These are phyloP conservation scores for Smutsia gigantea DNA, from an alignment of 2,797 vertebrate genomes.

Conservation along the genomic window DNA sequence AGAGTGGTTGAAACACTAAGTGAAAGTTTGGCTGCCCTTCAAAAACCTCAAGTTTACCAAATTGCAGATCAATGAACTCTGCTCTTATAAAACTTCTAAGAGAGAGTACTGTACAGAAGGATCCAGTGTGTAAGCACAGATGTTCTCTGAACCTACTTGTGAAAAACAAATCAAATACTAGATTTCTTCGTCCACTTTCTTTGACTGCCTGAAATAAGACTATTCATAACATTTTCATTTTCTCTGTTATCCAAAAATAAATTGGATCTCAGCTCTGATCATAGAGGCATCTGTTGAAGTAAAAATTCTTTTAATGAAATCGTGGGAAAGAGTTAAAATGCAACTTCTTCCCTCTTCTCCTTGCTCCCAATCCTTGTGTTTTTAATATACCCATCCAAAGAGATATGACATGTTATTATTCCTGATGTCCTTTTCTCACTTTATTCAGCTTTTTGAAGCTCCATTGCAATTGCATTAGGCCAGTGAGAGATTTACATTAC, in stretches of 20 bases:
- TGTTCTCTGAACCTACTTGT: conserved; percentile 69
- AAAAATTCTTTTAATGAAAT: conserved; percentile 54
- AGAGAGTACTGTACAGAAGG: conserved; percentile 3
- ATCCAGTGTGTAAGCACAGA: conserved; percentile 54
- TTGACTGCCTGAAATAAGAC: conserved; percentile 76
- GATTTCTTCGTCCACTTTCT: conserved; percentile 72
- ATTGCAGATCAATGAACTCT: conserved; percentile 75
- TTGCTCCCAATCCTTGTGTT: conserved; percentile 9
- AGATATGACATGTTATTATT: conserved; percentile 31
- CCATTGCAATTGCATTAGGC: not conserved
- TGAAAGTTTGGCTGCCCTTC: conserved; percentile 82
- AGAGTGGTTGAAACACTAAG: conserved; percentile 73
- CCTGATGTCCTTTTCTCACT: conserved; percentile 29
- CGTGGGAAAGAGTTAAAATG: conserved; percentile 66
- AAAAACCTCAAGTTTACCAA: conserved; percentile 77
- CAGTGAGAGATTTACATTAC: conserved; percentile 37
- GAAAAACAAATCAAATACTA: conserved; percentile 81
- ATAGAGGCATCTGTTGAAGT: conserved; percentile 64
- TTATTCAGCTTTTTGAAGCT: conserved; percentile 32
- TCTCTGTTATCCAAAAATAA: conserved; percentile 76
- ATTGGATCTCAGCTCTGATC: conserved; percentile 75
- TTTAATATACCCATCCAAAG: conserved; percentile 58
- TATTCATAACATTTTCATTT: conserved; percentile 72
- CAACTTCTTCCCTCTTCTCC: not conserved
- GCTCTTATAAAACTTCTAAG: conserved; percentile 75